Evolutionary conservation across 2,113 vertebrate genomes (phyloP).

Genomic region (Carollia perspicillata): DNA sequence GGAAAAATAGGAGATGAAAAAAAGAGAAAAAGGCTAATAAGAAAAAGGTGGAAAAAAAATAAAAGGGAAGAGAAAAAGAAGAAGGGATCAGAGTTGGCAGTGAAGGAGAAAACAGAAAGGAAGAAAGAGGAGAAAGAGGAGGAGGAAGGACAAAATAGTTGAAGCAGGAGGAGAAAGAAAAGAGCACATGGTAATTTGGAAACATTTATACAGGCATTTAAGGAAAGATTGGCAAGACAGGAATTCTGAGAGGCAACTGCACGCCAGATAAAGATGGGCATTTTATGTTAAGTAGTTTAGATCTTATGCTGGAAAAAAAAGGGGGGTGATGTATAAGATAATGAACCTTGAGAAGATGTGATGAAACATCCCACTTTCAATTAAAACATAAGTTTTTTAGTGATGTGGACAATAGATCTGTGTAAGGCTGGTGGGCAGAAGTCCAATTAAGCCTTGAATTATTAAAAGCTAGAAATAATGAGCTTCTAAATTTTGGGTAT

Average conservation of each 20-base stretch:
- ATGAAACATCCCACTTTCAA: neutral
- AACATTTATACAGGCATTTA: neutral
- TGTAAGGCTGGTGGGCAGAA: neutral
- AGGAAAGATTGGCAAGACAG: neutral
- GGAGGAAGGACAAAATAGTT: neutral
- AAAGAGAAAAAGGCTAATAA: neutral
- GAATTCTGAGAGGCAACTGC: neutral
- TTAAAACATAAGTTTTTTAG: neutral
- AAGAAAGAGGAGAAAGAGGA: neutral
- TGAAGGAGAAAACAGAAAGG: neutral
- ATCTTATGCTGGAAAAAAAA: neutral
- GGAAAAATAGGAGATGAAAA: neutral
- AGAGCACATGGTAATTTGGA: neutral
- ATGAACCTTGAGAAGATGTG: neutral
- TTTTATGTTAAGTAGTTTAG: neutral
- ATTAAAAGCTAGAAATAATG: neutral
- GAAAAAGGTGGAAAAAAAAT: too few species aligned
- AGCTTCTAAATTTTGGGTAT: neutral
- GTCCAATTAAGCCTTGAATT: neutral
- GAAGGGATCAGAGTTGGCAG: neutral
- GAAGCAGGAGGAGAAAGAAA: neutral
- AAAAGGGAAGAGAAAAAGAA: neutral
- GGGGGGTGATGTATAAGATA: neutral
- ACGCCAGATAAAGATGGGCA: neutral
- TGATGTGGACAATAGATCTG: neutral